Conservation (phyloP, 2,888 invertebrate genomes). For the Nasonia oneida region DNA sequence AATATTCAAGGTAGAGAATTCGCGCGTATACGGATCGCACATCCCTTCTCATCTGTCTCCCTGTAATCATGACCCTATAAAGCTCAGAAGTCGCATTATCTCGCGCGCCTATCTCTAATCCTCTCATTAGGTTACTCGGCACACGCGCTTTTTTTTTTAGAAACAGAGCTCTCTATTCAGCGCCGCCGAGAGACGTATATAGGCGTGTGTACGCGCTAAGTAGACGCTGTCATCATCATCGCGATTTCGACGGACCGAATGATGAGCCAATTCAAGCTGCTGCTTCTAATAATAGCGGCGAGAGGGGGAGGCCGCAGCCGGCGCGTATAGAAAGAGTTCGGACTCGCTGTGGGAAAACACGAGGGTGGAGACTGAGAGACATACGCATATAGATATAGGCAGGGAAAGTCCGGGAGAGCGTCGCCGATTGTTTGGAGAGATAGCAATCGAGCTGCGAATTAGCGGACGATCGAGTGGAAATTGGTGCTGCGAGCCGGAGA, state of each 20-base stretch:
- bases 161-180: background rate
- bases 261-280: constrained; percentile 15
- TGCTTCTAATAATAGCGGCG: constrained; percentile 19
- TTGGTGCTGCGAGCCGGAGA: background rate
- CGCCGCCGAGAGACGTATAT: background rate
- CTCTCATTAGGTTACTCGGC: constrained; percentile 11
- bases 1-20: background rate
- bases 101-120: background rate
- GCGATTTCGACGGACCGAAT: constrained; percentile 12
- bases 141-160: background rate
- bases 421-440: constrained; percentile 1
- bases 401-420: constrained; percentile 6
- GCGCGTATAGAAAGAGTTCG: background rate
- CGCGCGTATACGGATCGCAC: background rate
- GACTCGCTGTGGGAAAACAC: background rate
- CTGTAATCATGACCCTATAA: constrained; percentile 26
- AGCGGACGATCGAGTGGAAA: background rate
- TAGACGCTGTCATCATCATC: constrained; percentile 4
- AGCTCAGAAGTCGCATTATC: constrained; percentile 4
- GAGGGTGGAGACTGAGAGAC: background rate
- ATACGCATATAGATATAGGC: background rate
- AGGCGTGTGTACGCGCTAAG: background rate
- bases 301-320: background rate
- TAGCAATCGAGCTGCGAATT: constrained; percentile 7
- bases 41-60: background rate